Percentiles rank a stretch among this genome's conserved stretches.
Evolutionary conservation across 2,797 vertebrate genomes (phyloP).

Genomic region (Moxostoma hubbsi): DNA sequence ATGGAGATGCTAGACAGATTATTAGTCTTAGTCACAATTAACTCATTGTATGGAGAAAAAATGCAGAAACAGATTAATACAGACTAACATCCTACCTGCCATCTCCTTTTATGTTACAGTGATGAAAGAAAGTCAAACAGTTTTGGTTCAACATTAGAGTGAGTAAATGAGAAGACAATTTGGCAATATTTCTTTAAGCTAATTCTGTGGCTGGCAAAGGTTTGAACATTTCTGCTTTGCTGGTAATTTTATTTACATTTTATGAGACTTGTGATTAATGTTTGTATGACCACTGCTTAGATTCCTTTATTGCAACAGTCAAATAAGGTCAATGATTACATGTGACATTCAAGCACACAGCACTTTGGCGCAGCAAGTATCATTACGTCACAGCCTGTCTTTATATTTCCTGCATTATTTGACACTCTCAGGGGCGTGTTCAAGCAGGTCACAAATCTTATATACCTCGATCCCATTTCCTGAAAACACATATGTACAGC

Average conservation of each 20-base stretch:
- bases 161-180: too few relatives aligned
- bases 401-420: constrained; percentile 61
- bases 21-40: too few relatives aligned
- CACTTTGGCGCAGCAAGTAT: background rate
- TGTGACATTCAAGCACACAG: background rate
- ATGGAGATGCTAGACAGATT: too few relatives aligned
- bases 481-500: constrained; percentile 13
- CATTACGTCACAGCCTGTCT: constrained; percentile 7
- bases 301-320: background rate
- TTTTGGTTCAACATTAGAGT: too few relatives aligned
- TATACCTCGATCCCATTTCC: constrained; percentile 46
- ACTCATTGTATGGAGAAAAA: too few relatives aligned
- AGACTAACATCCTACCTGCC: too few relatives aligned
- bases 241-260: background rate
- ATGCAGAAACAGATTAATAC: too few relatives aligned
- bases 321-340: background rate
- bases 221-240: background rate
- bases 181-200: background rate
- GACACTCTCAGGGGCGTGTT: constrained; percentile 29
- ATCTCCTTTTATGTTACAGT: too few relatives aligned
- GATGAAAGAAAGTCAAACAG: too few relatives aligned
- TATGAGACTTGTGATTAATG: background rate
- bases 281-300: background rate
- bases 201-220: background rate
- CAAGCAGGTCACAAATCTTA: constrained; percentile 2